Evolutionary conservation across 1,140 invertebrate genomes (phyloP), one percentile per base, ranked within the genome.

Genomic region (Zeugodacus cucurbitae): DNA sequence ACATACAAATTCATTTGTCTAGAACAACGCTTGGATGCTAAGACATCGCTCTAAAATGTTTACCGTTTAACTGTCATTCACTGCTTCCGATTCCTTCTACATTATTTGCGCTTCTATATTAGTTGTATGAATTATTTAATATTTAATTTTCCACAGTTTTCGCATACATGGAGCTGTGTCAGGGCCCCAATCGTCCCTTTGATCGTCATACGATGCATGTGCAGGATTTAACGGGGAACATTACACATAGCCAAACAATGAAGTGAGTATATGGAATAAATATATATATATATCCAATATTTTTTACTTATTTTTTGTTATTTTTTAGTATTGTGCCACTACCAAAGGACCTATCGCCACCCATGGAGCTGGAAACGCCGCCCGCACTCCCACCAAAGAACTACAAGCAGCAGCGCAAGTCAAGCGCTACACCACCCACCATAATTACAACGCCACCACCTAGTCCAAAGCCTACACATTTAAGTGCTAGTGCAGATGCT

Each of bases 81-180:
- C 70, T 44, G 70, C 70, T 41, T 74, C 10, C 37, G 37, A 41
- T 74, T 74, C 10, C 70, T 22, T n/a, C 22, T 74, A 22, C 32
- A 20, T n/a, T 74, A 74, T 26, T 32, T 54, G 14, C 7, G 3
- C 34, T 70, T 70, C 14, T 34, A 62, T n/a, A 62, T n/a, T 54
- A 54, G 48, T 54, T 62, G 58, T 5, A 17, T 4, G 11, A 70
- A 17, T 54, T 70, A 64, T 44, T 87, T 10, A 26, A 26, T 20
- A 41, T 34, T 59, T 34, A 87, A 20, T n/a, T 74, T 70, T 86
- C 95, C 95, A 88, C 95, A 98, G 98, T 99, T 90, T 97, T 98
- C 96, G 97, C 97, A 70, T 99, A 99, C 94, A 98, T 99, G 97
- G 97, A 98, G 94, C 97, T 98, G 92, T 98, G 97, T 94, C 97